phyloP scores from a whole-genome alignment of 92 coral and sea anemone species.

The Scolanthus callimorphus region DNA sequence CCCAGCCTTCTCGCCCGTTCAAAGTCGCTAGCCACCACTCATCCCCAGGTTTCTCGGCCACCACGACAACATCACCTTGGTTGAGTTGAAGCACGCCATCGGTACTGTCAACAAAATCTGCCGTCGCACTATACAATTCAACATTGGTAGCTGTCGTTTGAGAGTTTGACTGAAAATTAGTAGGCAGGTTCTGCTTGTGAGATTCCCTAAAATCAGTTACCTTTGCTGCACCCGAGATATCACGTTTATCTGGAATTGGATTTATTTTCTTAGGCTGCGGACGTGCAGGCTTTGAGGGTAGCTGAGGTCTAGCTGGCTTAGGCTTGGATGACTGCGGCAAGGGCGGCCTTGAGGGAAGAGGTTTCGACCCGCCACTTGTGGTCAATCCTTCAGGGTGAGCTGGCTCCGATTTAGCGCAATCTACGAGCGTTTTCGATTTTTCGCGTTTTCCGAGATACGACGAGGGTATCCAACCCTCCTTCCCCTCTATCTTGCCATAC shows the following conservation, averaged over 20 bases:
- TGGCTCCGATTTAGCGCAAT: neutral
- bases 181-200: too few species aligned
- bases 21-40: slow-evolving; percentile 92
- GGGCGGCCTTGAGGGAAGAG: neutral
- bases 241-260: too few species aligned
- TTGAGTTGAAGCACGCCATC: slow-evolving; percentile 64
- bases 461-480: slow-evolving; percentile 99
- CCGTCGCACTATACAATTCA: slow-evolving; percentile 54
- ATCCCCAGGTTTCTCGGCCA: slow-evolving; percentile 64
- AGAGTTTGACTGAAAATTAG: too few species aligned
- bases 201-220: too few species aligned
- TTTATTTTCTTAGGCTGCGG: too few species aligned
- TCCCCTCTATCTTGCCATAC: slow-evolving; percentile 83
- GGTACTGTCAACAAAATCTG: slow-evolving; percentile 63
- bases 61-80: slow-evolving; percentile 73
- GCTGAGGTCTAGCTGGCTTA: neutral
- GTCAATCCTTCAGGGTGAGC: neutral
- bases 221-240: too few species aligned
- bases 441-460: slow-evolving; percentile 81
- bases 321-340: neutral
- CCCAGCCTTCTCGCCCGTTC: slow-evolving; percentile 90
- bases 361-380: too few species aligned
- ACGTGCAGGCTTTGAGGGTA: too few species aligned
- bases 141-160: too few species aligned
- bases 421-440: slow-evolving; percentile 8